A percentile compares a stretch with the other conserved stretches of the same genome.
phyloP scores from a whole-genome alignment of 2,888 invertebrate genomes.

The Operophtera brumata region DNA sequence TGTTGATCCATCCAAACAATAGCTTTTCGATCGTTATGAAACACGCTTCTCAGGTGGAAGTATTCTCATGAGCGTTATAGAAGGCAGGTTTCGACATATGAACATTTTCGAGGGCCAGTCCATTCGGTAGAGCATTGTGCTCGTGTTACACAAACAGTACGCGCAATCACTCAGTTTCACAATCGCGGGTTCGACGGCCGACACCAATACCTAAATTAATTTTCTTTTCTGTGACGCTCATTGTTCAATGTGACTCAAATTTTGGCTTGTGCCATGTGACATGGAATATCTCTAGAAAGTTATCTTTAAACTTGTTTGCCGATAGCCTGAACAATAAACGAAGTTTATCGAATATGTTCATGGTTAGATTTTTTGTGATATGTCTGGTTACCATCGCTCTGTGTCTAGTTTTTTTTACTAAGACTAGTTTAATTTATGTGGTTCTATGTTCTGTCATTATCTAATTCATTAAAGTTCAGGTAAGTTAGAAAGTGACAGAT shows the following conservation, averaged over 20 bases:
- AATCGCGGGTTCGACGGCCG: slow-evolving; percentile 75
- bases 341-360: background rate
- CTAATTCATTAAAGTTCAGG: too few species aligned
- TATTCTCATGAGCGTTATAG: slow-evolving; percentile 41
- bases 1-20: slow-evolving; percentile 24
- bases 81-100: slow-evolving; percentile 62
- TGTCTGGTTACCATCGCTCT: slow-evolving; percentile 4
- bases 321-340: slow-evolving; percentile 12
- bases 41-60: slow-evolving; percentile 31
- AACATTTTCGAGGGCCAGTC: slow-evolving; percentile 68
- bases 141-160: slow-evolving; percentile 75
- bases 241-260: slow-evolving; percentile 72
- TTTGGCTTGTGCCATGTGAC: slow-evolving; percentile 61
- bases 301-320: slow-evolving; percentile 42
- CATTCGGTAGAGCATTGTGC: slow-evolving; percentile 70
- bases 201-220: slow-evolving; percentile 80
- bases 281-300: slow-evolving; percentile 53
- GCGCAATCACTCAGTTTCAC: slow-evolving; percentile 77
- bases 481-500: too few species aligned
- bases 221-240: slow-evolving; percentile 73
- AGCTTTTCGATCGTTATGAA: slow-evolving; percentile 33
- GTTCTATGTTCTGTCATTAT: too few species aligned
- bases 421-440: background rate
- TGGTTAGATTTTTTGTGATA: slow-evolving; percentile 5
- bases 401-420: background rate